These are phyloP conservation scores for Mesocentrotus franciscanus DNA, from an alignment of 53 echinoderm and acorn worm species.

Conservation along the genomic window DNA sequence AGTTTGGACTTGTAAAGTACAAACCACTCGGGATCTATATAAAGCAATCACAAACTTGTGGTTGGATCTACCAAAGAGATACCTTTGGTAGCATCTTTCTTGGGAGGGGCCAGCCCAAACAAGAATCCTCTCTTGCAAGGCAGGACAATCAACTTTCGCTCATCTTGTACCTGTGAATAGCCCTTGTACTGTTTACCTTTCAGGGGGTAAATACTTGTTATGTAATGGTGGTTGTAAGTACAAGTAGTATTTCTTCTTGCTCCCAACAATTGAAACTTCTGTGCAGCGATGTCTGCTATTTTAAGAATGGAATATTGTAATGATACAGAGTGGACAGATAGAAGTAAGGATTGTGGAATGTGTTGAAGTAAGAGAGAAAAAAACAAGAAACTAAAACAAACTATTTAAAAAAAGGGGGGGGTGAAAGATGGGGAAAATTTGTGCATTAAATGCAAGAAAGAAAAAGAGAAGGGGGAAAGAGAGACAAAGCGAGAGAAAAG, in stretches of 20 bases:
- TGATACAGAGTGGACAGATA: background rate
- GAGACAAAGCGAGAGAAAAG: background rate
- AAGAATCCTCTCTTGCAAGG: background rate
- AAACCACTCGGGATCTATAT: background rate
- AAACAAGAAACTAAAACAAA: background rate
- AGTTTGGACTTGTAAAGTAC: background rate
- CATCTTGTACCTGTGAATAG: background rate
- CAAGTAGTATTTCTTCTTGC: slow-evolving; percentile 24
- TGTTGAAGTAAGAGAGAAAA: too few species aligned
- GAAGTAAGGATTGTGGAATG: background rate
- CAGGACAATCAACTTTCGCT: slow-evolving; percentile 28
- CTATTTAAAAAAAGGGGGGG: background rate
- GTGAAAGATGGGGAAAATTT: background rate
- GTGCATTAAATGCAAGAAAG: background rate
- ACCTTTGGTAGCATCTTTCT: background rate
- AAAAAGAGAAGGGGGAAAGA: background rate
- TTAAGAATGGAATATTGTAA: background rate
- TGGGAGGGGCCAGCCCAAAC: background rate
- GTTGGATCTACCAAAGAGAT: background rate
- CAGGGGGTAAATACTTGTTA: slow-evolving; percentile 16
- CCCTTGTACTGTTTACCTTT: slow-evolving; percentile 19
- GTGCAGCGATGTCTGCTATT: slow-evolving; percentile 27
- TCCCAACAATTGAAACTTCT: slow-evolving; percentile 5
- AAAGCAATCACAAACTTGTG: background rate
- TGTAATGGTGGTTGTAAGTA: slow-evolving; percentile 25